These are phyloP conservation scores for Xiphophorus hellerii DNA, from an alignment of 2,113 vertebrate genomes.

Conservation along the genomic window DNA sequence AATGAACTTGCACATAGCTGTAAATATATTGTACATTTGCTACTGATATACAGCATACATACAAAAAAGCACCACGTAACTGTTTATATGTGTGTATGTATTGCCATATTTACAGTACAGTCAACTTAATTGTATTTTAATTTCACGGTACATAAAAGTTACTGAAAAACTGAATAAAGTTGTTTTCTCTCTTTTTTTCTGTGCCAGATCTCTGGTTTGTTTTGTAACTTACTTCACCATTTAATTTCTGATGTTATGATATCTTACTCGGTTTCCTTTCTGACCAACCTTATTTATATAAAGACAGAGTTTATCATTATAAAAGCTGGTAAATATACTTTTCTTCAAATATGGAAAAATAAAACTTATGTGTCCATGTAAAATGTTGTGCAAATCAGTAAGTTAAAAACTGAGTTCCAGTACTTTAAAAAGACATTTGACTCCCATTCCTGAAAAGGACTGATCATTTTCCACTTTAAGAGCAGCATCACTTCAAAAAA, in stretches of 20 bases:
- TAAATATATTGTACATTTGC: slow-evolving; percentile 83
- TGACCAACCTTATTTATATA: slow-evolving; percentile 75
- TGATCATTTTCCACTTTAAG: slow-evolving; percentile 36
- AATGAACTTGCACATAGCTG: slow-evolving; percentile 81
- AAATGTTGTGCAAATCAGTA: background rate
- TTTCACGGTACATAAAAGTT: slow-evolving; percentile 77
- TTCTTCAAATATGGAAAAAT: background rate
- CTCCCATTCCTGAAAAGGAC: slow-evolving; percentile 2
- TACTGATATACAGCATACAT: slow-evolving; percentile 77
- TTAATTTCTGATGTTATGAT: background rate
- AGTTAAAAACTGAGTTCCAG: too few species aligned
- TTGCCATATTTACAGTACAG: slow-evolving; percentile 81
- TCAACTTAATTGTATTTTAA: slow-evolving; percentile 83
- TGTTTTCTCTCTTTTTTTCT: slow-evolving; percentile 65
- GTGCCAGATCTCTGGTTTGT: slow-evolving; percentile 50
- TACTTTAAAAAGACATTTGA: background rate
- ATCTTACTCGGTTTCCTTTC: background rate
- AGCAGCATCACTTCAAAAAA: slow-evolving; percentile 24
- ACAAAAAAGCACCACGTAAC: slow-evolving; percentile 80
- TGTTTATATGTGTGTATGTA: slow-evolving; percentile 83
- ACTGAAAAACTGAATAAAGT: slow-evolving; percentile 79
- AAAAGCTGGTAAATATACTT: background rate
- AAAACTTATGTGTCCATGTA: background rate
- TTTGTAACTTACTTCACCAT: slow-evolving; percentile 47
- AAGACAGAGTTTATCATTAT: slow-evolving; percentile 84